Evolutionary conservation across 2,797 vertebrate species (phyloP).

Genomic region (Thunnus albacares): DNA sequence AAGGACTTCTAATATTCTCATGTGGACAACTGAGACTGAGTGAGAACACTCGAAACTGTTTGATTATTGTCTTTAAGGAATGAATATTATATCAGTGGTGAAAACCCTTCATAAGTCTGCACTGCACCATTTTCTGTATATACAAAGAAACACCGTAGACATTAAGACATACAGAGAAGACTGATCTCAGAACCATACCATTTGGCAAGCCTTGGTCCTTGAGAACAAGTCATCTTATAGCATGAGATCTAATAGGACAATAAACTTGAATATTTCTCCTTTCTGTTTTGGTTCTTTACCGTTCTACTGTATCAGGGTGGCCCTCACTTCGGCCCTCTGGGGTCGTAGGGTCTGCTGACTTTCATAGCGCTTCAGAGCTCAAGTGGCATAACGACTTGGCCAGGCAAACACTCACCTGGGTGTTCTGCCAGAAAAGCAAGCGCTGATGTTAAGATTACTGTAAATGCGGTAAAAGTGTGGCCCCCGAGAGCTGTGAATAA

Average conservation of each 20-base stretch:
- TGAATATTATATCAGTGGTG: slow-evolving; percentile 5
- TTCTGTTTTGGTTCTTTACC: slow-evolving; percentile 41
- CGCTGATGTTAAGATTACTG: slow-evolving; percentile 62
- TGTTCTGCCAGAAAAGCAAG: slow-evolving; percentile 57
- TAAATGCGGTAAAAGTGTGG: slow-evolving; percentile 36
- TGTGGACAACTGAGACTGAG: slow-evolving; percentile 11
- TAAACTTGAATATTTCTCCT: slow-evolving; percentile 40
- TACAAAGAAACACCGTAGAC: slow-evolving; percentile 19
- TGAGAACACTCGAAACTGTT: slow-evolving; percentile 17
- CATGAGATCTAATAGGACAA: slow-evolving; percentile 29
- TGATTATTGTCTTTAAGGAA: slow-evolving; percentile 29
- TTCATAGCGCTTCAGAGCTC: slow-evolving; percentile 51
- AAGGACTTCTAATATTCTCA: slow-evolving; percentile 18
- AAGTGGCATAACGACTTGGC: slow-evolving; percentile 63
- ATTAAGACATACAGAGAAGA: slow-evolving; percentile 6
- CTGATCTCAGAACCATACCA: slow-evolving; percentile 50
- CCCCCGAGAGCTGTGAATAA: slow-evolving; percentile 65
- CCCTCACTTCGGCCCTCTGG: neutral
- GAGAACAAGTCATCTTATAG: slow-evolving; percentile 50
- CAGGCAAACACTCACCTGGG: slow-evolving; percentile 44
- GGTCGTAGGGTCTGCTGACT: slow-evolving; percentile 55
- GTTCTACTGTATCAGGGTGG: slow-evolving; percentile 22
- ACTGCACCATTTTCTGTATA: neutral
- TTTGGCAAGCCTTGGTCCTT: slow-evolving; percentile 22
- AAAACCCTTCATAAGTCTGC: neutral